A percentile compares a stretch with the other conserved stretches of the same genome.
Conservation (phyloP, 2,888 invertebrate genomes). For the Agrochola macilenta region DNA sequence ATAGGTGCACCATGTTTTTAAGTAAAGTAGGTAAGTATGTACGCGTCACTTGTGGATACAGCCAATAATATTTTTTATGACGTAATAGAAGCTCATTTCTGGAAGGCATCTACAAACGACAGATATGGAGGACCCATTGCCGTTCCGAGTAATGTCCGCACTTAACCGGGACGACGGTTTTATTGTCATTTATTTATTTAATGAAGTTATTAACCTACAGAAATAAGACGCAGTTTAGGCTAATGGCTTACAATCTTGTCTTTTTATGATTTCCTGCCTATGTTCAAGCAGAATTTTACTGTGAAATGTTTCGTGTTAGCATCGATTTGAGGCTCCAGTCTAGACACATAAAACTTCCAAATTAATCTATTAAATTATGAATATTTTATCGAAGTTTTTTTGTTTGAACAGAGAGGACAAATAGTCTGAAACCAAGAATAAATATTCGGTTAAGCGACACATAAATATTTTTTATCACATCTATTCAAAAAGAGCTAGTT, state of each 20-base stretch:
- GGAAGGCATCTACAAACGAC: slow-evolving; percentile 50
- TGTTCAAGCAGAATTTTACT: background rate
- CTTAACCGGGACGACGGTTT: slow-evolving; percentile 50
- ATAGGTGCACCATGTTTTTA: slow-evolving; percentile 15
- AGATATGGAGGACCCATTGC: slow-evolving; percentile 54
- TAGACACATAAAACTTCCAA: slow-evolving; percentile 31
- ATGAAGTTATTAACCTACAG: slow-evolving; percentile 52
- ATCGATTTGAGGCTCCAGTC: slow-evolving; percentile 20
- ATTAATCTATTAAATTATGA: slow-evolving; percentile 32
- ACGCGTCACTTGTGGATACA: slow-evolving; percentile 50
- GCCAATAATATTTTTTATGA: slow-evolving; percentile 63
- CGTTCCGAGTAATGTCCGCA: slow-evolving; percentile 55
- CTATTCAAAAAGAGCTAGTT: no score
- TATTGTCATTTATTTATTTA: slow-evolving; percentile 61
- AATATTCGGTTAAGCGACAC: background rate
- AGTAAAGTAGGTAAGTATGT: slow-evolving; percentile 8
- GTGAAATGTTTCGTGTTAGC: slow-evolving; percentile 5
- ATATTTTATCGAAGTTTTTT: slow-evolving; percentile 19
- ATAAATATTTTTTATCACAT: background rate
- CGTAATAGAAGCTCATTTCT: slow-evolving; percentile 49
- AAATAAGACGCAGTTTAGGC: slow-evolving; percentile 19
- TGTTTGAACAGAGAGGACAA: slow-evolving; percentile 12
- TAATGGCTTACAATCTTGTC: slow-evolving; percentile 9
- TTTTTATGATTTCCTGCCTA: slow-evolving; percentile 15
- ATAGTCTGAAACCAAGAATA: slow-evolving; percentile 5